Conservation (phyloP, 2,888 invertebrate species). For the Nemapogon koenigi region DNA sequence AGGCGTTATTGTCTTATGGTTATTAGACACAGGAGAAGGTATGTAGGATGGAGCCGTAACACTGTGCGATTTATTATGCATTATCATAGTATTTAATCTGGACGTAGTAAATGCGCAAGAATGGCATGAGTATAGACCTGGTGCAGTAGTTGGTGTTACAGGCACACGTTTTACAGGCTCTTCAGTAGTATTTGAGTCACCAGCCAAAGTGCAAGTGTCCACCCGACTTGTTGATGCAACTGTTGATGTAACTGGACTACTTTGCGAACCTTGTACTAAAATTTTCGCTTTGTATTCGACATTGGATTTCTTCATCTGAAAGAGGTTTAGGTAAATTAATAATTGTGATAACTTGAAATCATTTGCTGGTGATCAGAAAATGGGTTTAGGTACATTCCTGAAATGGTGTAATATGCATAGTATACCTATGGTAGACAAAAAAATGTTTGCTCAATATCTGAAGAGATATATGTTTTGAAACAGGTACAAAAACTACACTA, state of each 20-base stretch:
- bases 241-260: slow-evolving; percentile 19
- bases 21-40: slow-evolving; percentile 46
- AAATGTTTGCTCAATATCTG: too few species aligned
- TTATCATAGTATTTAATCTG: slow-evolving; percentile 75
- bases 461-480: too few species aligned
- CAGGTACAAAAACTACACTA: too few species aligned
- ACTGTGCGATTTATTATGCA: slow-evolving; percentile 76
- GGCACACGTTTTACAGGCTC: background rate
- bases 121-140: slow-evolving; percentile 65
- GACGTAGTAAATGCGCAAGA: slow-evolving; percentile 70
- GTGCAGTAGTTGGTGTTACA: slow-evolving; percentile 19
- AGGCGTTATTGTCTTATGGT: slow-evolving; percentile 23
- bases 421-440: too few species aligned
- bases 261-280: slow-evolving; percentile 65
- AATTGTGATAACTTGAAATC: too few species aligned
- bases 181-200: slow-evolving; percentile 15
- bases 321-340: too few species aligned
- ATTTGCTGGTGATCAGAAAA: too few species aligned
- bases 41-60: slow-evolving; percentile 53
- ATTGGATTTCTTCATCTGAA: slow-evolving; percentile 44
- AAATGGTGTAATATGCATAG: too few species aligned
- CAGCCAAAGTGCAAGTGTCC: slow-evolving; percentile 23
- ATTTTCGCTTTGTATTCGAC: slow-evolving; percentile 70
- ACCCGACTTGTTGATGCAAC: slow-evolving; percentile 34
- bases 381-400: too few species aligned